Evolutionary conservation across 2,797 vertebrate genomes (phyloP).

Genomic region (Potorous gilbertii): DNA sequence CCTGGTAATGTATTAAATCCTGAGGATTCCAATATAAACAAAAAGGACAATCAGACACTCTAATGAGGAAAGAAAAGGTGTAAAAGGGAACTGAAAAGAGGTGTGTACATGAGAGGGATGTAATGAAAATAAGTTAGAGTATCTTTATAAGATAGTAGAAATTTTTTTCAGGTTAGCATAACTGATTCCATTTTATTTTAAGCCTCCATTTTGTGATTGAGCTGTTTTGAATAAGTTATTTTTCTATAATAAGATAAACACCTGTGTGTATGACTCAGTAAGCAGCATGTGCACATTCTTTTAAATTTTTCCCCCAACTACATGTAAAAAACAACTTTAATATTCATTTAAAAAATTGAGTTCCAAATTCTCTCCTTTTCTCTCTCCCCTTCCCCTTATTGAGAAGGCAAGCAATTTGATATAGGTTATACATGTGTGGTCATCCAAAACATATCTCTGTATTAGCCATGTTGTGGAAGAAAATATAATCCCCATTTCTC

Average conservation of each 20-base stretch:
- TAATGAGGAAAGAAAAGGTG: neutral
- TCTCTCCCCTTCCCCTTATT: neutral
- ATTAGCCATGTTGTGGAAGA: neutral
- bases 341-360: neutral
- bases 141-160: neutral
- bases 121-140: neutral
- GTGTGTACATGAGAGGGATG: neutral
- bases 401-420: neutral
- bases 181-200: neutral
- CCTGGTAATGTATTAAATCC: neutral
- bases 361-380: neutral
- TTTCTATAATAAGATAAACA: neutral
- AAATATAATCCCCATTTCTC: neutral
- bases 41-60: neutral
- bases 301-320: neutral
- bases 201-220: neutral
- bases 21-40: neutral
- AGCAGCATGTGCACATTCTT: neutral
- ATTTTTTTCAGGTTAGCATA: neutral
- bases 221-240: neutral
- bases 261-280: neutral
- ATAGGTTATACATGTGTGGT: neutral
- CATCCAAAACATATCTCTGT: neutral
- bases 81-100: neutral
- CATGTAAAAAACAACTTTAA: neutral